Evolutionary conservation across 1,140 invertebrate genomes (phyloP).

Genomic region (Cylas formicarius): DNA sequence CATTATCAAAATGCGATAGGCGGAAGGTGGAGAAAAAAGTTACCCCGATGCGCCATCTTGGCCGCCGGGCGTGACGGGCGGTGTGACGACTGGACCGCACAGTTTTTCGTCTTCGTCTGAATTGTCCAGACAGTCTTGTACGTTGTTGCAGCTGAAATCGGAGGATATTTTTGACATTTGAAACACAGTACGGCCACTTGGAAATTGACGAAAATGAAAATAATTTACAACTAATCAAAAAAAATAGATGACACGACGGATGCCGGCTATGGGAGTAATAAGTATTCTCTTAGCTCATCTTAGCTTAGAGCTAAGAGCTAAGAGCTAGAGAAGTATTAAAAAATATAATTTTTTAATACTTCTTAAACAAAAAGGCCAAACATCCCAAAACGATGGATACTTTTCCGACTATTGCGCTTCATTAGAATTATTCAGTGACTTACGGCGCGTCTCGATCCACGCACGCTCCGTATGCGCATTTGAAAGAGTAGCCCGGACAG

Average conservation of each 20-base stretch:
- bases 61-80: slow-evolving; percentile 9
- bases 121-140: slow-evolving; percentile 56
- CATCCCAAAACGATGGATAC: background rate
- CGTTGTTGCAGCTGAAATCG: slow-evolving; percentile 53
- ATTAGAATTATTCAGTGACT: no score
- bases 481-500: slow-evolving; percentile 29
- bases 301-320: no score
- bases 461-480: slow-evolving; percentile 36
- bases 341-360: slow-evolving; percentile 25
- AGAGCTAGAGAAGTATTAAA: slow-evolving; percentile 24
- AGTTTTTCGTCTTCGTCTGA: slow-evolving; percentile 54
- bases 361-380: background rate
- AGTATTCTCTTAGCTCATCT: no score
- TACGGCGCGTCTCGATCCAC: slow-evolving; percentile 24
- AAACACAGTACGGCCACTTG: no score
- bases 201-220: slow-evolving; percentile 53
- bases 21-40: no score
- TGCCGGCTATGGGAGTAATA: no score
- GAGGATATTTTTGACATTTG: no score
- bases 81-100: background rate
- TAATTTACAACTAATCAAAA: slow-evolving; percentile 53
- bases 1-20: background rate
- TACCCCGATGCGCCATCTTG: no score
- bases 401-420: no score
- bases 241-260: background rate